Base-by-base conservation (phyloP, 2,113 vertebrate species). In the Redunca redunca region DNA sequence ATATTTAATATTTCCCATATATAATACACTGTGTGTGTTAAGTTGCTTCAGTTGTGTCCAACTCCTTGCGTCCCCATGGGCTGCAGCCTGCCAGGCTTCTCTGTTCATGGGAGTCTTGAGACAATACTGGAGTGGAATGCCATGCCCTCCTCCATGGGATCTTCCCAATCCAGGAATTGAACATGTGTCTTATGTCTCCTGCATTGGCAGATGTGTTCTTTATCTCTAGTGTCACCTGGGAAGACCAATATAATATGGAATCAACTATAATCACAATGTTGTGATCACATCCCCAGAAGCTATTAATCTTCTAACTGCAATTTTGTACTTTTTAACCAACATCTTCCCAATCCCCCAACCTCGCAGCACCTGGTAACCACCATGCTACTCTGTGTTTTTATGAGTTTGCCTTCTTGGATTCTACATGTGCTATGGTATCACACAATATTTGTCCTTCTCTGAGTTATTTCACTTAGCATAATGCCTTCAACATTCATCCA, bases 41-140 rank as follows among this genome's bases (percentile, higher is more conserved):
- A 36, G 33, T 67, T 4, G 2, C 21, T 74, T 74, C 67, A 40
- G 21, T 25, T 40, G n/a, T 74, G 36, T 74, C 36, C 36, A 74
- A 74, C 19, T 40, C 36, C 10, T 71, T 71, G 67, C 0, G 0
- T 23, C n/a, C n/a, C n/a, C n/a, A 23, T 1, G 19, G 9, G 6
- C 67, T 21, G 5, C 19, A 71, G n/a, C 33, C n/a, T 74, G 67
- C 36, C 10, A 40, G 67, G 36, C 67, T 74, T 15, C 10, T 74
- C n/a, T 74, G 36, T 40, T 36, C 67, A 74, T 74, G 36, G 21
- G 36, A 74, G 40, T 74, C 36, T 25, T 0, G 3, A 74, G 67
- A 21, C 67, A 74, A 13, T 40, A 23, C 19, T 74, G 67, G 67
- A 74, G 36, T 74, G 67, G 36, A 40, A 33, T 25, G 36, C 36